Evolutionary conservation across 35 echinoderm and acorn worm species (phyloP).

Genomic region (Lytechinus variegatus): DNA sequence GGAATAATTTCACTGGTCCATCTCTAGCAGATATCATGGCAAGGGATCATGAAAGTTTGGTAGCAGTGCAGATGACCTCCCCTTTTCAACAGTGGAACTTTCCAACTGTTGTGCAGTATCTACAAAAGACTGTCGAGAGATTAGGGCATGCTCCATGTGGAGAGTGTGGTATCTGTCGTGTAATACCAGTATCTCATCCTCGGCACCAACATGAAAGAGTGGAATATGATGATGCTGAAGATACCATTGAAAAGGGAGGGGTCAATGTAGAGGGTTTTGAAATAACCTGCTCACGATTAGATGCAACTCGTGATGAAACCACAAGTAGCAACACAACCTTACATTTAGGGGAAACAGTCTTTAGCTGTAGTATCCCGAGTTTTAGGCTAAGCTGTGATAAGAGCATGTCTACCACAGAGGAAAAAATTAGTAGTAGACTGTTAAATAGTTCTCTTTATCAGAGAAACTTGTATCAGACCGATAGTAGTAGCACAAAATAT

Average conservation of each 20-base stretch:
- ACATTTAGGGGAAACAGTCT: neutral
- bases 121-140: neutral
- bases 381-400: slow-evolving; percentile 26
- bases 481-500: neutral
- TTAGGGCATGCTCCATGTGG: neutral
- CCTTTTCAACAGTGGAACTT: neutral
- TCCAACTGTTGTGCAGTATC: slow-evolving; percentile 21
- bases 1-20: neutral
- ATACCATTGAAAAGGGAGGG: neutral
- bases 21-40: neutral
- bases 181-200: neutral
- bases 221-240: neutral
- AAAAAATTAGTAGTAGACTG: neutral
- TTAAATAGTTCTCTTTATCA: neutral
- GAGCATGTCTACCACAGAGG: neutral
- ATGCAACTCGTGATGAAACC: neutral
- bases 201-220: neutral
- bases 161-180: neutral
- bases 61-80: slow-evolving; percentile 30
- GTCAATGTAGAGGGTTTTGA: neutral
- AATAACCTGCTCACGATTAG: neutral
- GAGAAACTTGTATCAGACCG: neutral
- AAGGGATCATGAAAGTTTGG: slow-evolving; percentile 1
- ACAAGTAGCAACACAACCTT: neutral
- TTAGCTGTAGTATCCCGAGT: neutral